Conservation (phyloP, 1,140 invertebrate genomes). For the Metaphire vulgaris region DNA sequence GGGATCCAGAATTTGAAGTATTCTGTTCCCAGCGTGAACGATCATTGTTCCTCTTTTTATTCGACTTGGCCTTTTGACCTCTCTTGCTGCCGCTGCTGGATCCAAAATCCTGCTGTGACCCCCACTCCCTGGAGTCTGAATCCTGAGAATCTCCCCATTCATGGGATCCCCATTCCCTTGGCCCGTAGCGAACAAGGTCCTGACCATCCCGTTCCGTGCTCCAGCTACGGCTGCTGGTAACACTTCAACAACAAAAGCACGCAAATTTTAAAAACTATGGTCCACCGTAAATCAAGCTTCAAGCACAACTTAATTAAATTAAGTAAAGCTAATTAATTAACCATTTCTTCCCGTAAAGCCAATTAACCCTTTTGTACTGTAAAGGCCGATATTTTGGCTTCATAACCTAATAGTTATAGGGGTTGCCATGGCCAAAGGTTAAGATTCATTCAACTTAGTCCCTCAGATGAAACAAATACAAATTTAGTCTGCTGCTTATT, state of each 20-base stretch:
- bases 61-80: background rate
- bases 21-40: background rate
- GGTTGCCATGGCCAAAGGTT: too few relatives aligned
- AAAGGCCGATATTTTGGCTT: too few relatives aligned
- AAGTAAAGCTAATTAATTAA: too few relatives aligned
- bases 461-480: too few relatives aligned
- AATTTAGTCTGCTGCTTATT: too few relatives aligned
- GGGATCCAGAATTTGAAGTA: background rate
- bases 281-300: too few relatives aligned
- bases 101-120: background rate
- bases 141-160: background rate
- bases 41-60: background rate
- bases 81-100: background rate
- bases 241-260: background rate
- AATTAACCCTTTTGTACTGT: too few relatives aligned
- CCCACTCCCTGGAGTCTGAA: conserved; percentile 15
- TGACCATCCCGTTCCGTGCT: conserved; percentile 15
- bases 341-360: too few relatives aligned
- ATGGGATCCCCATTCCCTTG: conserved; percentile 8
- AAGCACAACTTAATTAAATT: too few relatives aligned
- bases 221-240: conserved; percentile 12
- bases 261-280: too few relatives aligned
- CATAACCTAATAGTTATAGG: too few relatives aligned
- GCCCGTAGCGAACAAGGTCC: background rate
- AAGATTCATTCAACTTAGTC: too few relatives aligned